phyloP scores from a whole-genome alignment of 2,888 invertebrate species.

The Drosophila phalerata region DNA sequence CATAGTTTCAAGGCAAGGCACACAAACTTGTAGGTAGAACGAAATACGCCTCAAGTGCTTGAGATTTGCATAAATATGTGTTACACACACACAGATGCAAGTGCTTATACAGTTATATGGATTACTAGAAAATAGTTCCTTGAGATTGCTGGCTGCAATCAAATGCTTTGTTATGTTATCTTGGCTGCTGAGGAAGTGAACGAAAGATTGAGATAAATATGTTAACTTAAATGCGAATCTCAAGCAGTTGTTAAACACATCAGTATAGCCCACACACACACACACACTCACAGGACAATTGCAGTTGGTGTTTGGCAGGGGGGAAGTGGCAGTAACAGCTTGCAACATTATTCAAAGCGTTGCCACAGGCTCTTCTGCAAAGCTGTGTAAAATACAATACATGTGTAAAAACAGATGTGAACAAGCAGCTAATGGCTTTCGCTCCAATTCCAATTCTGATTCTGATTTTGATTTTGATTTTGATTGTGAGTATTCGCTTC shows the following conservation, averaged over 20 bases:
- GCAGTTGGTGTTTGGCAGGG: slow-evolving; percentile 1
- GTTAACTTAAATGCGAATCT: slow-evolving; percentile 34
- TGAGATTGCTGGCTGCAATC: slow-evolving; percentile 58
- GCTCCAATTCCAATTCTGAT: slow-evolving; percentile 24
- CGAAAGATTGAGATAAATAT: slow-evolving; percentile 55
- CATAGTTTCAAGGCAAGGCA: slow-evolving; percentile 36
- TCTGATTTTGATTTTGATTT: slow-evolving; percentile 31
- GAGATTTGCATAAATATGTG: slow-evolving; percentile 60
- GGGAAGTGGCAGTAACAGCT: slow-evolving; percentile 4
- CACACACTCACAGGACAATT: slow-evolving; percentile 38
- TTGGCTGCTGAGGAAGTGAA: neutral
- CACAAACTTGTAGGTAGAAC: slow-evolving; percentile 36
- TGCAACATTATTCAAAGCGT: slow-evolving; percentile 70
- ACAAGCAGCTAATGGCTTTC: slow-evolving; percentile 67
- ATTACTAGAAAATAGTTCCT: slow-evolving; percentile 50
- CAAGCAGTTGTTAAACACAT: slow-evolving; percentile 52
- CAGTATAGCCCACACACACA: slow-evolving; percentile 44
- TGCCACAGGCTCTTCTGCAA: slow-evolving; percentile 52
- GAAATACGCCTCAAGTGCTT: slow-evolving; percentile 42
- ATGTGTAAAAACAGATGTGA: slow-evolving; percentile 75
- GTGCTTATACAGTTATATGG: slow-evolving; percentile 14
- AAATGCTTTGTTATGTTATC: slow-evolving; percentile 46
- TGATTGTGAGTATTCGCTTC: slow-evolving; percentile 16
- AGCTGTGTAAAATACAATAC: slow-evolving; percentile 62
- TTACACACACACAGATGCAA: slow-evolving; percentile 17